Evolutionary conservation across 2,113 vertebrate genomes (phyloP).

Genomic region (Benitochromis conjunctus): DNA sequence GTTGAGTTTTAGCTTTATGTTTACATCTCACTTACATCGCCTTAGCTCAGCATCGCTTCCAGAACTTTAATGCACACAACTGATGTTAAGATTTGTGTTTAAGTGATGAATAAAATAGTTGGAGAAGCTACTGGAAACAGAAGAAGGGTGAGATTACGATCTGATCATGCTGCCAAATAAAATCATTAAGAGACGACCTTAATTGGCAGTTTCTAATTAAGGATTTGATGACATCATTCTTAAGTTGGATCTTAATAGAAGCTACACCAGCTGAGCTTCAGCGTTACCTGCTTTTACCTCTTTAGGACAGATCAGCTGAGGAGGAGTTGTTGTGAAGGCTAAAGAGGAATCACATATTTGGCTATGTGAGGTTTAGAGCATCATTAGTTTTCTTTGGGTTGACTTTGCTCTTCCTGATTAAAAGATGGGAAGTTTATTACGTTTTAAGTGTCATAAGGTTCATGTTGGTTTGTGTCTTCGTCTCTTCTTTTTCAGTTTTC

Average conservation of each 20-base stretch:
- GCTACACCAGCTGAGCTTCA: background rate
- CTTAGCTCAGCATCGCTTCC: background rate
- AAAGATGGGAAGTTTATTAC: background rate
- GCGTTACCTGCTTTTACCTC: conserved; percentile 14
- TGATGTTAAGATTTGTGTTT: background rate
- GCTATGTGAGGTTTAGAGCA: background rate
- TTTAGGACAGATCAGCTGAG: background rate
- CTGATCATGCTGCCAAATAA: background rate
- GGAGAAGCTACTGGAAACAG: background rate
- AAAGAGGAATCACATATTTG: background rate
- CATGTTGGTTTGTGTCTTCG: background rate
- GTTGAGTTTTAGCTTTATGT: background rate
- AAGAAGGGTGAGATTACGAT: background rate
- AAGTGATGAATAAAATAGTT: background rate
- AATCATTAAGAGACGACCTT: background rate
- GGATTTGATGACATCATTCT: conserved; percentile 18
- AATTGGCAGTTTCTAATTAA: background rate
- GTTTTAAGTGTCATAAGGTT: background rate
- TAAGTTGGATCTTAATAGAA: conserved; percentile 18
- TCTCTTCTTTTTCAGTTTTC: conserved; percentile 77
- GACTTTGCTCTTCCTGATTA: background rate
- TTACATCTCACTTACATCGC: background rate
- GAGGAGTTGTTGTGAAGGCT: background rate
- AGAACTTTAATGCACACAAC: background rate
- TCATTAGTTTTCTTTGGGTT: background rate